Evolutionary conservation across 1,140 invertebrate genomes (phyloP), one percentile per base, ranked within the genome.

Genomic region (Eubasilissa regina): DNA sequence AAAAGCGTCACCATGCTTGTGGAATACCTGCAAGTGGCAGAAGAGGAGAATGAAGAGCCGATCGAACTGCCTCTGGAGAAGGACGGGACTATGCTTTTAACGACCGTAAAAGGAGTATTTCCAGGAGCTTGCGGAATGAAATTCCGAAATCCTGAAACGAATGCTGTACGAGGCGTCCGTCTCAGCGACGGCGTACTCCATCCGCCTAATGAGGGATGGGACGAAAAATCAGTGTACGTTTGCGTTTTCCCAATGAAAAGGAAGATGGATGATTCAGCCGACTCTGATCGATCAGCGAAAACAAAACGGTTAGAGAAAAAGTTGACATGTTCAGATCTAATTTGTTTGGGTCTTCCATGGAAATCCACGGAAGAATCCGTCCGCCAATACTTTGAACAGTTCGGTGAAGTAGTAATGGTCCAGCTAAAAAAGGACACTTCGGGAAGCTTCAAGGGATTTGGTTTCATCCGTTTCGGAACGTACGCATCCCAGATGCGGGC

Each of bases 291-390:
- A 66, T 94, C 94, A 55, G 94, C 95, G 15, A 97, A 95, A 86
- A 95, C 94, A 21, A 98, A 97, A 89, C 92, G 96, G 79, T 95
- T 97, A 86, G 97, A 96, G 88, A 96, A 94, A 78, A 96, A 96
- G 85, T 90, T 96, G 73, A 96, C 97, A 82, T 99, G 97, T 91
- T 98, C 97, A 81, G 98, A 99, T 89, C 92, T 99, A 79, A 99
- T 99, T 88, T 97, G 99, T 10, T 91, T 99, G 72, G 98, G 98
- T 19, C 91, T 99, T 79, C 97, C 97, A 55, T 99, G 97, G 94
- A 98, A 98, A 89, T 98, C 98, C 0, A 97, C 95, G 10, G 98
- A 99, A 89, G 97, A 98, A 85, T 96, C 97, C 85, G 91, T 99
- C 35, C 92, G 96, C 79, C 95, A 97, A 84, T 98, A 99, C 89